phyloP scores from a whole-genome alignment of 1,140 invertebrate species.

The Scaptomyza montana region DNA sequence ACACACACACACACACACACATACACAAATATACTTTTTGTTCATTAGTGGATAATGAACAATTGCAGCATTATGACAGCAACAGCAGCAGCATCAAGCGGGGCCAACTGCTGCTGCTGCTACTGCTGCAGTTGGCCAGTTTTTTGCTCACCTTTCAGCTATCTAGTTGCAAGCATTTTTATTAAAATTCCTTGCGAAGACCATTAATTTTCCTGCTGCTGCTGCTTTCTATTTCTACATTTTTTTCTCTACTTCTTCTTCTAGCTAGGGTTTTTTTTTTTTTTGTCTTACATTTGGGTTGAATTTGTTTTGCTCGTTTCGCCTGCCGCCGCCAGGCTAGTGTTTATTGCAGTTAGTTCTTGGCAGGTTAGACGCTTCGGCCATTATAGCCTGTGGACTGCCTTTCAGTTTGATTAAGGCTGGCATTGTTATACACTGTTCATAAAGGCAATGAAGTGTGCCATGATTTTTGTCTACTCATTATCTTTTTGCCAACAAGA shows the following conservation, averaged over 20 bases:
- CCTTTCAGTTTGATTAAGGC: constrained; percentile 12
- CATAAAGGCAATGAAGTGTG: neutral
- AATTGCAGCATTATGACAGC: constrained; percentile 82
- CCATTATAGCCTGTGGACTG: constrained; percentile 3
- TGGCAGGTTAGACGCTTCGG: constrained; percentile 33
- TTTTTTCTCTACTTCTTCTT: constrained; percentile 7
- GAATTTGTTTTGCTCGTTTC: constrained; percentile 53
- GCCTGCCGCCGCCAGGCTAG: constrained; percentile 14
- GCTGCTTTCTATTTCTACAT: constrained; percentile 17
- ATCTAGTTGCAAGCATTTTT: constrained; percentile 79
- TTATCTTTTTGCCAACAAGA: too few relatives aligned
- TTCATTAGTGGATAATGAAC: constrained; percentile 83
- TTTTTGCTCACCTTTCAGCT: constrained; percentile 69
- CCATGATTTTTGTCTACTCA: neutral
- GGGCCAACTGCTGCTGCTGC: constrained; percentile 2
- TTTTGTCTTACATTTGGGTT: constrained; percentile 20
- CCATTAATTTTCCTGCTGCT: constrained; percentile 79
- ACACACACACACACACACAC: constrained; percentile 27
- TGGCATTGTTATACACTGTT: neutral
- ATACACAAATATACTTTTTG: constrained; percentile 64
- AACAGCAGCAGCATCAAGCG: constrained; percentile 40
- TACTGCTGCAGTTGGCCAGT: constrained; percentile 63
- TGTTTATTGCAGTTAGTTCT: constrained; percentile 57
- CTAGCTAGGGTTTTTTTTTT: neutral
- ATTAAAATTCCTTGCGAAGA: constrained; percentile 78